Percentiles rank a stretch among this genome's conserved stretches.
Conservation (phyloP, 2,113 vertebrate species). For the Pachypanchax playfairii region DNA sequence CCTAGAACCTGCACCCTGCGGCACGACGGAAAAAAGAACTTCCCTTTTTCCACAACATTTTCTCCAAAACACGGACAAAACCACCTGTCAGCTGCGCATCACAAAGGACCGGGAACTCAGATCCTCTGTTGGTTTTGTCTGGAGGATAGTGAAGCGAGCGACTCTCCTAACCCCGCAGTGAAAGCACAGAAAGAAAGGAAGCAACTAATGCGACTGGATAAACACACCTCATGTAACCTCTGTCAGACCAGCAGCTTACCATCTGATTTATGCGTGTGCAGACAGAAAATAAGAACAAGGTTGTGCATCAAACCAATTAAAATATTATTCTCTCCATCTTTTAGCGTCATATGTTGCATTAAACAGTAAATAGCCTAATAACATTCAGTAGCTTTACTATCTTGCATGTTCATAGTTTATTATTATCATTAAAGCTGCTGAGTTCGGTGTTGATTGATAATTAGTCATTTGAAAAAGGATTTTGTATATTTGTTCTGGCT, state of each 20-base stretch:
- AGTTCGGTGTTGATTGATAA: too few species aligned
- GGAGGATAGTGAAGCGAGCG: constrained; percentile 25
- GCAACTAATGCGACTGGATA: constrained; percentile 39
- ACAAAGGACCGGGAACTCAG: background rate
- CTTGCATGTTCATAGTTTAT: too few species aligned
- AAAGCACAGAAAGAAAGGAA: constrained; percentile 23
- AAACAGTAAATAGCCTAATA: background rate
- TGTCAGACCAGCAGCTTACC: constrained; percentile 16
- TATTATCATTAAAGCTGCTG: too few species aligned
- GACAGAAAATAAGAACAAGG: background rate
- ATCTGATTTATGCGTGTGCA: background rate
- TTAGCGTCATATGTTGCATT: background rate
- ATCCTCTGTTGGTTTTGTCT: constrained; percentile 12
- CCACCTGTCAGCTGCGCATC: constrained; percentile 21
- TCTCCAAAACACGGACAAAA: constrained; percentile 21
- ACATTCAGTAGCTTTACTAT: too few species aligned
- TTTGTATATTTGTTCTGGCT: constrained; percentile 1
- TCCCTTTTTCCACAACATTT: constrained; percentile 42
- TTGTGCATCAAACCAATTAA: background rate
- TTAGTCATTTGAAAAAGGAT: too few species aligned
- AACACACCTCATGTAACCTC: constrained; percentile 53
- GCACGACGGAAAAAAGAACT: constrained; percentile 34
- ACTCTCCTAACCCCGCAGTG: constrained; percentile 14
- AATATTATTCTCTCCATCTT: background rate
- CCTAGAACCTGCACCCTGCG: constrained; percentile 15